Evolutionary conservation across 2,113 vertebrate species (phyloP), one percentile per base, ranked within the genome.

Genomic region (Xiphias gladius): DNA sequence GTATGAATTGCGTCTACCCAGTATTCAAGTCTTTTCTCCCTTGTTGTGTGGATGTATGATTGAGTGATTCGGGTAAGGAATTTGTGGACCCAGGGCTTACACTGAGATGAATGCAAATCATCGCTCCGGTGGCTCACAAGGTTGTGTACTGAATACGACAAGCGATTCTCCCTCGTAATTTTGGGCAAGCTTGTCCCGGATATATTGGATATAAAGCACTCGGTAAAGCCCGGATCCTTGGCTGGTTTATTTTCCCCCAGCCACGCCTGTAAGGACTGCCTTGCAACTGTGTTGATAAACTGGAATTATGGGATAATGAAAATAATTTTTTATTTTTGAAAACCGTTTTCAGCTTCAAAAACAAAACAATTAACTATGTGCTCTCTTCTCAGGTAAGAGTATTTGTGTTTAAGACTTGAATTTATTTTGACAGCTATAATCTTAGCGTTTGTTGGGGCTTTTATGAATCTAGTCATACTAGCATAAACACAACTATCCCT

Each of bases 381-480:
- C 24, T 70, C 35, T 16, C 9, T n/a, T 74, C 11, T 71, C 59
- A 73, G 77, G 85, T 82, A 73, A 59, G 62, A 57, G 28, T 24
- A 1, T 79, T 61, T 71, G 17, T 82, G 28, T 66, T 76, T 71
- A 43, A 50, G 55, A 30, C 32, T 41, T 59, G 16, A 55, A 37
- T 32, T 20, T 24, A 54, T 59, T 58, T 74, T 43, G 24, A 35
- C 24, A 61, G 9, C 26, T 39, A 39, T 39, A 35, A 46, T 70
- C 14, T 28, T n/a, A n/a, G 12, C 24, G 43, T 2, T 16, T 46
- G 11, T 64, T 64, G 1, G 2, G 3, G 17, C 4, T 63, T 30
- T 80, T 70, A 39, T 80, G 24, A 55, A n/a, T 28, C 20, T 3
- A 46, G 13, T 14, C 26, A 9, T n/a, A 5, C 26, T 46, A 26